Evolutionary conservation across 2,888 invertebrate genomes (phyloP).

Genomic region (Geophilus truncorum): DNA sequence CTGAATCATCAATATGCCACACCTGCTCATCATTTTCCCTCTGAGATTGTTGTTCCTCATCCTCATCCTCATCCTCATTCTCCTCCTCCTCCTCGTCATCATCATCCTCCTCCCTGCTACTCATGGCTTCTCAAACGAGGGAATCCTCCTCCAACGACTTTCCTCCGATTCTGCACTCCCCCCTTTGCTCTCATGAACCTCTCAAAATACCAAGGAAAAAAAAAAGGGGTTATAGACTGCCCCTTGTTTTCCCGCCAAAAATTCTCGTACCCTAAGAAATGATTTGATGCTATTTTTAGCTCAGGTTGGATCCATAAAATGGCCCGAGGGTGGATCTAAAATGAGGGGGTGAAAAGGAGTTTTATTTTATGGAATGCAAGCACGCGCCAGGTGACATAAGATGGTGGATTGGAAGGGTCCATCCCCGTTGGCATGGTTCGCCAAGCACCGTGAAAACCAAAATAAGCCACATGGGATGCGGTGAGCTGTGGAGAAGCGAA

Average conservation of each 20-base stretch:
- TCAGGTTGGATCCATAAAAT: conserved; percentile 4
- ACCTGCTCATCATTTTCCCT: conserved; percentile 9
- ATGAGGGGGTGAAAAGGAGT: neutral
- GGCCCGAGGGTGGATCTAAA: conserved; percentile 4
- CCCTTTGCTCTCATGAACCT: neutral
- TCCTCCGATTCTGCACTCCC: neutral
- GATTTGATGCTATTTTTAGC: neutral
- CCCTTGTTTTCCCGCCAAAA: conserved; percentile 26
- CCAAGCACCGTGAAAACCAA: conserved; percentile 2
- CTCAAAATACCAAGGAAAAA: neutral
- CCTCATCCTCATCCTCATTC: neutral
- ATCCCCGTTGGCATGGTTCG: neutral
- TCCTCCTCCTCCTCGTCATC: neutral
- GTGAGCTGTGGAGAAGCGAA: neutral
- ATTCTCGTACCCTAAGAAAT: neutral
- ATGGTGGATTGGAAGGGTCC: conserved; percentile 2
- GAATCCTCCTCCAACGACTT: neutral
- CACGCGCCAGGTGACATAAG: conserved; percentile 25
- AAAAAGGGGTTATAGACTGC: conserved; percentile 3
- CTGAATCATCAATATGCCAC: neutral
- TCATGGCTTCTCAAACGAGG: conserved; percentile 5
- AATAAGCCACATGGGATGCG: neutral
- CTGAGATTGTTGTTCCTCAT: neutral
- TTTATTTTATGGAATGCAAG: neutral
- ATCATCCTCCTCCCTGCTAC: conserved; percentile 12